A percentile compares a stretch with the other conserved stretches of the same genome.
phyloP scores from a whole-genome alignment of 2,888 invertebrate species.

The Helobdella robusta region DNA sequence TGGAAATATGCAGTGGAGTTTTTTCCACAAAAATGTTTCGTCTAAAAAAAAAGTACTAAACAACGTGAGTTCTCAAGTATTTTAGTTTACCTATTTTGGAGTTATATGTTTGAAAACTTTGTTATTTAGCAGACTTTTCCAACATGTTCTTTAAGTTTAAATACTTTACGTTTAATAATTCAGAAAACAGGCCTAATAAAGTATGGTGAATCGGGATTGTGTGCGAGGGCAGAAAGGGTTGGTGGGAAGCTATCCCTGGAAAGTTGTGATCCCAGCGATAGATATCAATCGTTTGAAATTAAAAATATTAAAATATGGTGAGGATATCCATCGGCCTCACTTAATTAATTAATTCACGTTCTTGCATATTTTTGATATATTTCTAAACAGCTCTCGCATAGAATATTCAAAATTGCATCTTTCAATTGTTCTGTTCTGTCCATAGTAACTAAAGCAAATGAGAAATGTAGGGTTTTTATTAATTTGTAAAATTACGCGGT shows the following conservation, averaged over 20 bases:
- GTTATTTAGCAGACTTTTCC: not conserved
- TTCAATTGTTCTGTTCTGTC: too few relatives aligned
- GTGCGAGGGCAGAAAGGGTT: conserved; percentile 20
- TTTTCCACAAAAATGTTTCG: not conserved
- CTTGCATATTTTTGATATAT: too few relatives aligned
- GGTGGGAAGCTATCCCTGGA: conserved; percentile 24
- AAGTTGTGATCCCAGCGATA: conserved; percentile 24
- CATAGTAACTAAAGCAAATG: too few relatives aligned
- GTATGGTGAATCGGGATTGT: conserved; percentile 25
- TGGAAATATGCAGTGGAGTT: not conserved
- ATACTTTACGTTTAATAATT: conserved; percentile 5
- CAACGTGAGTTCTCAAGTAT: too few relatives aligned
- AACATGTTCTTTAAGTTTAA: not conserved
- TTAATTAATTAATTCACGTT: too few relatives aligned
- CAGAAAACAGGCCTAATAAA: conserved; percentile 29
- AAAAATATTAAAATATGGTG: conserved; percentile 29
- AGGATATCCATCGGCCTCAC: too few relatives aligned
- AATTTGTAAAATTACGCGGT: too few relatives aligned
- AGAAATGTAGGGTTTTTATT: too few relatives aligned
- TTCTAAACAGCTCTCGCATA: too few relatives aligned
- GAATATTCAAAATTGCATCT: too few relatives aligned
- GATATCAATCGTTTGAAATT: conserved; percentile 30
- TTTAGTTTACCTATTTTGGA: too few relatives aligned
- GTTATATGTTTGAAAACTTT: not conserved
- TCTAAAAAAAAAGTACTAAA: not conserved